Conservation (phyloP, 2,888 invertebrate species). For the Maniola hyperantus region DNA sequence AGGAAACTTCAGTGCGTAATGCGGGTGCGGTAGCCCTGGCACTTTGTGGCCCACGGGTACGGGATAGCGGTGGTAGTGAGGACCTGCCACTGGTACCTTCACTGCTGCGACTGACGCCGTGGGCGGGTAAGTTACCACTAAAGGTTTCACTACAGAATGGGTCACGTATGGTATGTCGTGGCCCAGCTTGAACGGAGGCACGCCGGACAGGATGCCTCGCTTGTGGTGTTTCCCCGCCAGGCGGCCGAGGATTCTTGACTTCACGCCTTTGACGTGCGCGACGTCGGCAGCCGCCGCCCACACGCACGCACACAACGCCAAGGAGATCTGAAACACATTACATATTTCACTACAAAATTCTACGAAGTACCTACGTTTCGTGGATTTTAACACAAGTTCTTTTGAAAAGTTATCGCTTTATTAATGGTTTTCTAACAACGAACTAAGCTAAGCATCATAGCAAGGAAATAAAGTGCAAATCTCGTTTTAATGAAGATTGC, state of each 20-base stretch:
- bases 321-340: slow-evolving; percentile 64
- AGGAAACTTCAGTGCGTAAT: slow-evolving; percentile 67
- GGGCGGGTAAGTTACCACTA: slow-evolving; percentile 75
- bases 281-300: slow-evolving; percentile 58
- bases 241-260: slow-evolving; percentile 59
- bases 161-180: slow-evolving; percentile 75
- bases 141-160: slow-evolving; percentile 74
- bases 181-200: slow-evolving; percentile 77
- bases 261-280: slow-evolving; percentile 59
- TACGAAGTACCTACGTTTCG: not conserved
- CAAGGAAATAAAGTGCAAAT: too few species aligned
- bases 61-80: slow-evolving; percentile 58
- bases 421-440: too few species aligned
- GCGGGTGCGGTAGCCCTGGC: slow-evolving; percentile 63
- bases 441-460: too few species aligned
- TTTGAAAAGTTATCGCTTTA: too few species aligned
- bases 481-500: too few species aligned
- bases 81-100: slow-evolving; percentile 69
- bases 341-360: not conserved
- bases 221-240: slow-evolving; percentile 66
- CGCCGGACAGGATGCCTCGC: slow-evolving; percentile 63
- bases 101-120: slow-evolving; percentile 71
- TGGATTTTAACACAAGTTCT: not conserved
- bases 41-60: slow-evolving; percentile 65
- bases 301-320: slow-evolving; percentile 64